A percentile compares a stretch with the other conserved stretches of the same genome.
phyloP scores from a whole-genome alignment of 2,797 vertebrate species.

The Phyllotis vaccarum region DNA sequence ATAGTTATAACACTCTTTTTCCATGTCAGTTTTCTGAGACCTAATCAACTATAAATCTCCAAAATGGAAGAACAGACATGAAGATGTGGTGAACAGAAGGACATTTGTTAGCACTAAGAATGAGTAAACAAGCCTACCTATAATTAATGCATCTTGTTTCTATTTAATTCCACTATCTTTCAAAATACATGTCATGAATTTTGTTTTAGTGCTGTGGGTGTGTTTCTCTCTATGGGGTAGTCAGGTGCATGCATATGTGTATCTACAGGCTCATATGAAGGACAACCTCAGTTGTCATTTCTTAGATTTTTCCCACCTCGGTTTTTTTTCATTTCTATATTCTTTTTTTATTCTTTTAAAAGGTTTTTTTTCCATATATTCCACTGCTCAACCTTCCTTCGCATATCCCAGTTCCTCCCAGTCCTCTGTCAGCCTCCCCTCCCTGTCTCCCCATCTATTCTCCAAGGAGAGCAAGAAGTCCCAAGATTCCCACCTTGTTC shows the following conservation, averaged over 20 bases:
- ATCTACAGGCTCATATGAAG: background rate
- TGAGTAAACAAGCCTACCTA: constrained; percentile 16
- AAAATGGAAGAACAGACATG: constrained; percentile 31
- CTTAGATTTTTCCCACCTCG: background rate
- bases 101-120: constrained; percentile 36
- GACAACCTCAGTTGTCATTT: background rate
- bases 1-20: constrained; percentile 63
- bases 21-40: constrained; percentile 55
- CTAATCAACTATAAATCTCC: constrained; percentile 62
- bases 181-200: background rate
- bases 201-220: background rate
- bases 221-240: background rate
- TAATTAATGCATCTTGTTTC: constrained; percentile 57
- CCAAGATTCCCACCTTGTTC: too few relatives aligned
- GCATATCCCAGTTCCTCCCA: too few relatives aligned
- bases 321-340: too few relatives aligned
- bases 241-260: background rate
- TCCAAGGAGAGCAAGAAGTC: too few relatives aligned
- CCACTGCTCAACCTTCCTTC: too few relatives aligned
- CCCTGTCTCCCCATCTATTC: too few relatives aligned
- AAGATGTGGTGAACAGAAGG: background rate
- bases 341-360: too few relatives aligned
- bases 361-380: too few relatives aligned
- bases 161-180: constrained; percentile 36
- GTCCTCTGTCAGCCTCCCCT: too few relatives aligned